Percentiles rank a stretch among this genome's conserved stretches.
phyloP scores from a whole-genome alignment of 2,113 vertebrate species.

The Glaucomys volans region DNA sequence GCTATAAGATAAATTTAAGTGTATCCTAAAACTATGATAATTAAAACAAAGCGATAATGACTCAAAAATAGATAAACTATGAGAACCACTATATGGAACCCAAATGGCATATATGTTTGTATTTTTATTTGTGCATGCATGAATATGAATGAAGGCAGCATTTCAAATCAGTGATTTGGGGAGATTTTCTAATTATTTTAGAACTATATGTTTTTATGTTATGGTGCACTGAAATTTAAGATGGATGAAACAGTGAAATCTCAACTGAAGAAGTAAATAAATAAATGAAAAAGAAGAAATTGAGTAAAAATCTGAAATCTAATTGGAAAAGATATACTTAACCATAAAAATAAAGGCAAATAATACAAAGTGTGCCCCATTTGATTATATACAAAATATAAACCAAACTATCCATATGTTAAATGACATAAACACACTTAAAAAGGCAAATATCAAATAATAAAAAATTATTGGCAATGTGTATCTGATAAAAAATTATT shows the following conservation, averaged over 20 bases:
- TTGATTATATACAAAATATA: background rate
- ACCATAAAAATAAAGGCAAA: background rate
- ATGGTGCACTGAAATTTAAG: background rate
- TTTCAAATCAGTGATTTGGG: background rate
- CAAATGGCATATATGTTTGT: background rate
- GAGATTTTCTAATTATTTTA: background rate
- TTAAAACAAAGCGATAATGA: background rate
- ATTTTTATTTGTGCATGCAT: background rate
- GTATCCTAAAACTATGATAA: background rate
- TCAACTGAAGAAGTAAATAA: background rate
- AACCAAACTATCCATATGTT: background rate
- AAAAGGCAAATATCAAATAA: slow-evolving; percentile 9
- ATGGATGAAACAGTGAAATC: background rate
- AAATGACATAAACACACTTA: slow-evolving; percentile 31
- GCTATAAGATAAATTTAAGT: background rate
- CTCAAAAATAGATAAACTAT: background rate
- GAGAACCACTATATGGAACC: background rate
- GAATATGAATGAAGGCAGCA: background rate
- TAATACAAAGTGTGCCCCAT: background rate
- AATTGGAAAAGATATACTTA: background rate
- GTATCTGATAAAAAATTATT: background rate
- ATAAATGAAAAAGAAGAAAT: background rate
- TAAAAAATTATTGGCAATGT: background rate
- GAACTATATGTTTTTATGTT: background rate
- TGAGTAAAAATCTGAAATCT: background rate